Base-by-base conservation (phyloP, 2,888 invertebrate genomes). In the Nomada goodeniana region DNA sequence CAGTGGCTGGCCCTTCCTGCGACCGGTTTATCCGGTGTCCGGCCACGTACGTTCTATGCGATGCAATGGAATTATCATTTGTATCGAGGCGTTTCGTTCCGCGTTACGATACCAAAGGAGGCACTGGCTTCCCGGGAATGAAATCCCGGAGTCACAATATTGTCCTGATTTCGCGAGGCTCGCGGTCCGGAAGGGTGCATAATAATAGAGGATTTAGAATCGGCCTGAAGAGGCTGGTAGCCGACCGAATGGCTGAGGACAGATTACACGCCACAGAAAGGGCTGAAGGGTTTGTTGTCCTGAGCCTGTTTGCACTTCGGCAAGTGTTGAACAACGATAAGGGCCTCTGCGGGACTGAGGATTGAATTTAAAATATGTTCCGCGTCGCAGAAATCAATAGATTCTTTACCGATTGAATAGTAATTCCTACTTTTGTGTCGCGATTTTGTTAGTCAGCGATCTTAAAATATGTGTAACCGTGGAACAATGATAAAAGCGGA, bases 201-300 rank as follows among this genome's bases (percentile, higher is more conserved):
- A 92, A 89, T 92, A 92, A 92, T 93, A 83, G 89, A 89, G 93
- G 93, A 93, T 93, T 93, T 91, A 87, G 89, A 92, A 92, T 92
- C 90, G 89, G 90, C 88, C 84, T 68, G 82, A 88, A 89, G 89
- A 89, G 89, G 72, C 86, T 86, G 75, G 86, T 85, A 88, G 88
- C 83, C 89, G 89, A 85, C 88, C 88, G 91, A 89, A 90, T 91
- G 90, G 91, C 85, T 89, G 89, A 91, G 90, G 91, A 91, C 92
- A 92, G 93, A 93, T 93, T 93, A 93, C 93, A 92, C 89, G 89
- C 93, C 93, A 81, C 93, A 92, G 90, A 83, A 84, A 86, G 84
- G 87, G 86, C 73, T 81, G 87, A 91, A 91, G 91, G 89, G 92
- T 90, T 92, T 90, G 87, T 78, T 87, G 79, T 86, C 85, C 84